Evolutionary conservation across 2,888 invertebrate species (phyloP), one percentile per base, ranked within the genome.

Genomic region (Hyposoter dolosus): DNA sequence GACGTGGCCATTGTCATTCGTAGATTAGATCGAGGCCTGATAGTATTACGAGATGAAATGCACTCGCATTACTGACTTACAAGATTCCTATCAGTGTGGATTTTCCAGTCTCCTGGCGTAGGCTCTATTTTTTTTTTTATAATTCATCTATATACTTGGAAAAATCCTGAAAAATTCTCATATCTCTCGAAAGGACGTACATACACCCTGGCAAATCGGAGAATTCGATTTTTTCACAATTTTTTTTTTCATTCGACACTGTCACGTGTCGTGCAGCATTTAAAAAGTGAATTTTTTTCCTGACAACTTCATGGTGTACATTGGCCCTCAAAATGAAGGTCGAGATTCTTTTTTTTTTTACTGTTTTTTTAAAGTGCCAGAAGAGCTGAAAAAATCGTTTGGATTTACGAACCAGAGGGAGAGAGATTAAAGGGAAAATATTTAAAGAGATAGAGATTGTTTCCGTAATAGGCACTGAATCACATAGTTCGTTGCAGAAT

Each of bases 401-500:
- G n/a, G 3, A 47, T 50, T 60, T 28, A 60, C 12, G 28, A 60
- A 60, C 10, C 17, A 45, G 28, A 68, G 60, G 12, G n/a, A 28
- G 81, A 45, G 69, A 60, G 72, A 80, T 65, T 47, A 50, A 65
- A 17, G 4, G 56, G 23, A 56, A 56, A 56, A 56, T 23, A 56
- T 56, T 56, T 23, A 56, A 56, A 10, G 56, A 56, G 56, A 56
- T 56, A 80, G 68, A 75, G 82, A 83, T 82, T 85, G 79, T 85
- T 83, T 90, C 90, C 90, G 84, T 89, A 90, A 90, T 90, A 92
- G 92, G 92, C 92, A 92, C 92, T 92, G 90, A 89, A 91, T 92
- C 91, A 91, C 90, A 90, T 90, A 88, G 85, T 91, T 89, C 87
- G 88, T 85, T 87, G 88, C 85, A 84, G 72, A 75, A 82, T 75